Evolutionary conservation across 2,888 invertebrate species (phyloP), one percentile per base, ranked within the genome.

Genomic region (Dichetophora obliterata): DNA sequence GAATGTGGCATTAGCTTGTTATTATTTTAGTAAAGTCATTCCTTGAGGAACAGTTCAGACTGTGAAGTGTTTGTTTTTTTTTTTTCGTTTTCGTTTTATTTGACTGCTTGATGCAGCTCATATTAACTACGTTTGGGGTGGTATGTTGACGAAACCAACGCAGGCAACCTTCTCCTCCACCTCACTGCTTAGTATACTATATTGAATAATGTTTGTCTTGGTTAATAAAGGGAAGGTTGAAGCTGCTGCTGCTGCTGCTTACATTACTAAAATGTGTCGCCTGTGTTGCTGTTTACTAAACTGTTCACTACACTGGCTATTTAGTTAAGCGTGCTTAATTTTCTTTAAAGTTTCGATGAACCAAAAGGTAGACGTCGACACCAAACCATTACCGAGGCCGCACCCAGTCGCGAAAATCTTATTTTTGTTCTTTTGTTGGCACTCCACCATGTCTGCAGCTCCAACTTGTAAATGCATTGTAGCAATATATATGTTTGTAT

Each of bases 301-400:
- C 19, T 37, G 37, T 37, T 37, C 37, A 37, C 37, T 57, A 70
- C 70, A 19, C 22, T 57, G 19, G 71, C 14, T 43, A 43, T 43
- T 43, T 11, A 43, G 43, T 43, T 43, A 6, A 43, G 43, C 43
- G 11, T 11, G 43, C 14, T 43, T 43, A 43, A 43, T 57, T 37
- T 71, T 50, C 16, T 54, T 73, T 73, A 63, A 63, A 50, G 48
- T 31, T 50, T 52, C 73, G 73, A 73, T 52, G 63, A 63, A 73
- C 73, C 14, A 52, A 31, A 52, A 73, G 73, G 74, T 77, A 61
- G 77, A 71, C 78, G 77, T 66, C 77, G 71, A 79, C 77, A 79
- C 77, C 79, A 77, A 77, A 79, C 79, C 79, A 77, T 77, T 65
- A 77, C 75, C 70, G 76, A 31, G 69, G 61, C 73, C 66, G 63